A percentile compares a stretch with the other conserved stretches of the same genome.
These are phyloP conservation scores for Heteronetta atricapilla DNA, from an alignment of 2,113 vertebrate genomes.

Conservation along the genomic window DNA sequence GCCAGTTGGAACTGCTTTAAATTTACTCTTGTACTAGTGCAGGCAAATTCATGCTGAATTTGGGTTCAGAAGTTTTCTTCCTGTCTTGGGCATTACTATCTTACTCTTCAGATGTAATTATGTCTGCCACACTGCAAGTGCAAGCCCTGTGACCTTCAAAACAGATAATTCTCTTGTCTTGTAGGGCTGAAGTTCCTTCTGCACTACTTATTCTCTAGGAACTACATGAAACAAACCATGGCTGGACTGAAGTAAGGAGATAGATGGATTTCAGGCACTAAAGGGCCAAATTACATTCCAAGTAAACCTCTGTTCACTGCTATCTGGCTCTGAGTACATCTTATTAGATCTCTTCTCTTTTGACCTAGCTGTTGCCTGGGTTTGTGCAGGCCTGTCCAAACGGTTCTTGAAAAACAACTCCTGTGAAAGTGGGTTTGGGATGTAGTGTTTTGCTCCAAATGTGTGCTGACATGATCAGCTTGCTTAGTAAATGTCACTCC, in stretches of 20 bases:
- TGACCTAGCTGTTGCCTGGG: not conserved
- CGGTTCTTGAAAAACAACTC: not conserved
- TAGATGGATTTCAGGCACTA: not conserved
- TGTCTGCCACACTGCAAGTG: not conserved
- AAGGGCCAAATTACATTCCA: not conserved
- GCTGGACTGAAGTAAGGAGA: not conserved
- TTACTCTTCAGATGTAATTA: not conserved
- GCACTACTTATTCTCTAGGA: not conserved
- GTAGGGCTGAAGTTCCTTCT: not conserved
- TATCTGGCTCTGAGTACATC: rapidly evolving
- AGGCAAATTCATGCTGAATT: not conserved
- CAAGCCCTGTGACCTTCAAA: not conserved
- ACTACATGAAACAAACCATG: not conserved
- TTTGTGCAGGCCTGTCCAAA: not conserved
- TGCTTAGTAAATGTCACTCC: not conserved
- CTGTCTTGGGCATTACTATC: not conserved
- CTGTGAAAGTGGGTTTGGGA: not conserved
- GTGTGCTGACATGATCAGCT: not conserved
- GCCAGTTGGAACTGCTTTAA: not conserved
- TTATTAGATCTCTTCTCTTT: not conserved
- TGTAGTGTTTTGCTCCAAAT: not conserved
- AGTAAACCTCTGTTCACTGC: not conserved
- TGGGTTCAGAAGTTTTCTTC: not conserved
- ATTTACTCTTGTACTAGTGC: not conserved
- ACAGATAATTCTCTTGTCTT: not conserved